These are phyloP conservation scores for Listrodromus nycthemerus DNA, from an alignment of 2,888 invertebrate species.

Conservation along the genomic window DNA sequence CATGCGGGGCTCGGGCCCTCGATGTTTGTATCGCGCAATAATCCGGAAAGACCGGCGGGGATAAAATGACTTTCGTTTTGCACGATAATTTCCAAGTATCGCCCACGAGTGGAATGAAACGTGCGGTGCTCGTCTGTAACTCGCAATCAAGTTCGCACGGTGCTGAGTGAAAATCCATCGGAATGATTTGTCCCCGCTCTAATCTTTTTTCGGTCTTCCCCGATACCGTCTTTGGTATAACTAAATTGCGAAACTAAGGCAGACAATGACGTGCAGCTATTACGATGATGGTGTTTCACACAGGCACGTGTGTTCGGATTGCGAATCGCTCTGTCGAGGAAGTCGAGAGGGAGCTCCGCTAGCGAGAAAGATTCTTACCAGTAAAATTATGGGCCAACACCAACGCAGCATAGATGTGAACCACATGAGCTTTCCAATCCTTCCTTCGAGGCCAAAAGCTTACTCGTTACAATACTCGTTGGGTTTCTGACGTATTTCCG, in stretches of 20 bases:
- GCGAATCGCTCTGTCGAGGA: not conserved
- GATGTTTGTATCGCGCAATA: not conserved
- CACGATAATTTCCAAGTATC: not conserved
- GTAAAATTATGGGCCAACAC: not conserved
- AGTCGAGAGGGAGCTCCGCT: not conserved
- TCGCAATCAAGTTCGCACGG: not conserved
- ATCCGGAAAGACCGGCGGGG: not conserved
- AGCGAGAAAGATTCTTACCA: conserved; percentile 11
- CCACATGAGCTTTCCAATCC: conserved; percentile 31
- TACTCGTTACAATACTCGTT: not conserved
- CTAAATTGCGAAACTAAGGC: conserved; percentile 7
- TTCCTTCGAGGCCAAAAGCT: not conserved
- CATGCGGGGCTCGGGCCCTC: not conserved
- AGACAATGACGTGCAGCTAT: conserved; percentile 38
- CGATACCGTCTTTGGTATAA: not conserved
- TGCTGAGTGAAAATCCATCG: conserved; percentile 13
- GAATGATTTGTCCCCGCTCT: conserved; percentile 7
- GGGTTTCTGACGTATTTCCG: conserved; percentile 9
- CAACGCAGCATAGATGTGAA: conserved; percentile 27
- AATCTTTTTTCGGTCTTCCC: not conserved
- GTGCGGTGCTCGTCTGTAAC: too few relatives aligned
- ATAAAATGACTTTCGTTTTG: conserved; percentile 1
- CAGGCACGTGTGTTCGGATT: not conserved
- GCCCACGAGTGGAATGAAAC: too few relatives aligned
- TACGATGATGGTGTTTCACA: conserved; percentile 32